These are phyloP conservation scores for Echiichthys vipera DNA, from an alignment of 2,797 vertebrate species.

Conservation along the genomic window DNA sequence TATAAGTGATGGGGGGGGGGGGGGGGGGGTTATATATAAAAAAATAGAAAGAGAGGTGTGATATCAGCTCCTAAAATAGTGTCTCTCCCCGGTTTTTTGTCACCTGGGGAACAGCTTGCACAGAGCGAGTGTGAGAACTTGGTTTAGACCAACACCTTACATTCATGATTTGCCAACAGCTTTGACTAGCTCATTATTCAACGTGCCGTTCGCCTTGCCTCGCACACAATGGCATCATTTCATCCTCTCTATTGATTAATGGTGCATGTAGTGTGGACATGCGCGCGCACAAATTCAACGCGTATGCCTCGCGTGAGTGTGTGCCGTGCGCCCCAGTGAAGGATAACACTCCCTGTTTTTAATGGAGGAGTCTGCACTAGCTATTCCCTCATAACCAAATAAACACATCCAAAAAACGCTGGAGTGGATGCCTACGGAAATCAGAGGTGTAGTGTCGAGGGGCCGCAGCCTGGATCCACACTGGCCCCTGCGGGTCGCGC, in stretches of 20 bases:
- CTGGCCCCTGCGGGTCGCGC: slow-evolving; percentile 75
- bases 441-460: slow-evolving; percentile 30
- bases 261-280: slow-evolving; percentile 56
- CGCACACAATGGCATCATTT: slow-evolving; percentile 71
- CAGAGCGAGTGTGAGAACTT: slow-evolving; percentile 70
- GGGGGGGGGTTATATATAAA: too few relatives aligned
- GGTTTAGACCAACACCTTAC: slow-evolving; percentile 76
- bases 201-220: slow-evolving; percentile 54
- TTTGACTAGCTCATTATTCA: slow-evolving; percentile 80
- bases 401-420: slow-evolving; percentile 74
- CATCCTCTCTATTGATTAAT: slow-evolving; percentile 80
- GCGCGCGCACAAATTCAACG: background rate
- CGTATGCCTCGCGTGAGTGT: slow-evolving; percentile 15
- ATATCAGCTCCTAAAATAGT: slow-evolving; percentile 83
- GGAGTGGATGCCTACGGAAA: slow-evolving; percentile 64
- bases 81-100: slow-evolving; percentile 69
- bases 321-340: slow-evolving; percentile 49
- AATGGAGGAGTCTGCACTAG: slow-evolving; percentile 58
- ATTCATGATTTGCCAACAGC: slow-evolving; percentile 81
- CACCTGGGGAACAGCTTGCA: slow-evolving; percentile 78
- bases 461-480: slow-evolving; percentile 71
- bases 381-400: slow-evolving; percentile 77
- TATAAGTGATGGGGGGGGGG: slow-evolving; percentile 55
- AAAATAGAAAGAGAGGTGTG: slow-evolving; percentile 65
- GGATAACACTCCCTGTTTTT: slow-evolving; percentile 66